These are phyloP conservation scores for Anagyrus pseudococci DNA, from an alignment of 2,888 invertebrate species.

Conservation along the genomic window DNA sequence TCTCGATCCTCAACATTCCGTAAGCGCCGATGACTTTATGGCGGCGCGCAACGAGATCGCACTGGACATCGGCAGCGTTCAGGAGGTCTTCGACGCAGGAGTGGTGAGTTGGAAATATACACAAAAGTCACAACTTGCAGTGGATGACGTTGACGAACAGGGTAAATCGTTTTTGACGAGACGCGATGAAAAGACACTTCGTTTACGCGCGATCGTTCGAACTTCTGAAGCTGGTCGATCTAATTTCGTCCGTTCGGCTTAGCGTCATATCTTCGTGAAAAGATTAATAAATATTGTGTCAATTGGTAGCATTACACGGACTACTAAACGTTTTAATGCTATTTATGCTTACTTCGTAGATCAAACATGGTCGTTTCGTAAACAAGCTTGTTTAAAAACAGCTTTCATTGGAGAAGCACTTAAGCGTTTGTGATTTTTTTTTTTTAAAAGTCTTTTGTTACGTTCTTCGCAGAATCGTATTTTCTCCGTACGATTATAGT, in stretches of 20 bases:
- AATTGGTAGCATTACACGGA: too few relatives aligned
- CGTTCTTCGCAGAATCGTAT: too few relatives aligned
- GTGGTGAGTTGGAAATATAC: conserved; percentile 47
- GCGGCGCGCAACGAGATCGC: conserved; percentile 94
- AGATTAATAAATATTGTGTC: conserved; percentile 42
- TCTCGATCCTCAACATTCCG: conserved; percentile 77
- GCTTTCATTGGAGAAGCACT: too few relatives aligned
- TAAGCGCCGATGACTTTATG: conserved; percentile 92
- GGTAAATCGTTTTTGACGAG: neutral
- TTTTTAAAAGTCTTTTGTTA: too few relatives aligned
- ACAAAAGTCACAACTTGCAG: neutral
- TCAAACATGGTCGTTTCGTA: too few relatives aligned
- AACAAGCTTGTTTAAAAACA: too few relatives aligned
- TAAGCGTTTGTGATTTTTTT: too few relatives aligned
- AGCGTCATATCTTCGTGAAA: conserved; percentile 25
- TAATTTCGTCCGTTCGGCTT: conserved; percentile 35
- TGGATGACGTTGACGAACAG: neutral
- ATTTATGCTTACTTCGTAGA: neutral
- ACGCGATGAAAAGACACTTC: neutral
- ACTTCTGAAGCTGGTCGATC: conserved; percentile 37
- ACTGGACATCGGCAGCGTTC: conserved; percentile 82
- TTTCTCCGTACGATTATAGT: too few relatives aligned
- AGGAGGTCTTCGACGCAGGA: conserved; percentile 54
- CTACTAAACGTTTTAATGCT: conserved; percentile 16
- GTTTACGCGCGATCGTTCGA: conserved; percentile 13